Evolutionary conservation across 2,113 vertebrate species (phyloP).

Genomic region (Tragulus kanchil): DNA sequence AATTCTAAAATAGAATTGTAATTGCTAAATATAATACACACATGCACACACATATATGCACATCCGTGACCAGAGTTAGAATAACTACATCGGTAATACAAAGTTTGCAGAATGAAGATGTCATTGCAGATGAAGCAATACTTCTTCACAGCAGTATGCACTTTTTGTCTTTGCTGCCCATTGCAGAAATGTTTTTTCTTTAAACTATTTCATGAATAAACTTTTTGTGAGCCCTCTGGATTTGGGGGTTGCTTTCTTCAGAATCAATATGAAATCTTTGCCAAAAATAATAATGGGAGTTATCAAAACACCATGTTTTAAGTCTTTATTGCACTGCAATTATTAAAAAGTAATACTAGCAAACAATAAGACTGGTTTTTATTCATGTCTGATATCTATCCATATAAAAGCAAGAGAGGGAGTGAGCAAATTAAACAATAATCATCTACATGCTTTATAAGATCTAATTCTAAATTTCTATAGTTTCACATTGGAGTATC

Average conservation of each 20-base stretch:
- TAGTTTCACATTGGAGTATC: background rate
- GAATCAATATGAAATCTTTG: conserved; percentile 9
- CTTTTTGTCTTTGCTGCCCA: background rate
- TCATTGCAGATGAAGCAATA: background rate
- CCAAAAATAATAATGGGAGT: background rate
- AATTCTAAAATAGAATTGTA: background rate
- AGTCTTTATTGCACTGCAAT: background rate
- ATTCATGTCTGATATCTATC: background rate
- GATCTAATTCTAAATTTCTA: conserved; percentile 22
- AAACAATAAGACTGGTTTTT: background rate
- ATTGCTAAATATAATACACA: background rate
- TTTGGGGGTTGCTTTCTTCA: conserved; percentile 1
- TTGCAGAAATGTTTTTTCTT: background rate
- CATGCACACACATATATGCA: background rate
- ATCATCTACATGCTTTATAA: background rate
- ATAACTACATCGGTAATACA: background rate
- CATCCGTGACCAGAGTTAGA: background rate
- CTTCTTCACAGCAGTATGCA: background rate
- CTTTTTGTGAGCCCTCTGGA: background rate
- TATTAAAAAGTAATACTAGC: background rate
- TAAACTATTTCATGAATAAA: background rate
- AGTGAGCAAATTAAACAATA: background rate
- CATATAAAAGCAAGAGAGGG: background rate
- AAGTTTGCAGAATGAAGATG: background rate
- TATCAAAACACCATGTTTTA: background rate